Conservation (phyloP, 2,113 vertebrate genomes). For the Vanacampus margaritifer region DNA sequence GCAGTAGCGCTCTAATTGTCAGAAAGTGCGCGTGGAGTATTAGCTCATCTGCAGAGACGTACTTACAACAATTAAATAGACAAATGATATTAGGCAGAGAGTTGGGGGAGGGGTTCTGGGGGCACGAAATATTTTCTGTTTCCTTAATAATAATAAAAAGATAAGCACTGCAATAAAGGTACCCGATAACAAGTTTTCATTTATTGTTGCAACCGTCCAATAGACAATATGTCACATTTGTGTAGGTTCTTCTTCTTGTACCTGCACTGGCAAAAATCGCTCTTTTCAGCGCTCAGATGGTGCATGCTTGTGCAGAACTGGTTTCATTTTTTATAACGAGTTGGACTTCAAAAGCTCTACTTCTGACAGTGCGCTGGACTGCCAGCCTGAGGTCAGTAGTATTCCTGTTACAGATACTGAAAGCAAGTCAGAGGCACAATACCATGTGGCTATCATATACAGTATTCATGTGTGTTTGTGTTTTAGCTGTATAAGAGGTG, state of each 20-base stretch:
- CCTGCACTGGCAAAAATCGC: conserved; percentile 81
- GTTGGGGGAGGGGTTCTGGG: no score
- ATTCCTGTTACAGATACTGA: not conserved
- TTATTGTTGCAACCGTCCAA: no score
- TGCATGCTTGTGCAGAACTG: conserved; percentile 85
- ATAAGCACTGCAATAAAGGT: not conserved
- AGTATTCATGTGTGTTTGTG: conserved; percentile 5
- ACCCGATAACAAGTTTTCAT: not conserved
- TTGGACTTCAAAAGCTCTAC: conserved; percentile 74
- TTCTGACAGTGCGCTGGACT: conserved; percentile 78
- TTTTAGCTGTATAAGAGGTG: conserved; percentile 80
- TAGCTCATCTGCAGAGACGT: no score
- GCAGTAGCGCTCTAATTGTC: no score
- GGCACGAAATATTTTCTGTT: no score
- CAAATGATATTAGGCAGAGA: no score
- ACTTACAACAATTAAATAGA: no score
- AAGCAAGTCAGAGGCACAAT: not conserved
- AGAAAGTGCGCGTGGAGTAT: no score
- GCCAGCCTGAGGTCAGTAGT: conserved; percentile 80
- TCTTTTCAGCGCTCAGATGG: conserved; percentile 88
- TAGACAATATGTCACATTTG: not conserved
- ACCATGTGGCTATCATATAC: not conserved
- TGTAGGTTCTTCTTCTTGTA: conserved; percentile 80
- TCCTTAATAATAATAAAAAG: no score
- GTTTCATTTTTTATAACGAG: conserved; percentile 80